Evolutionary conservation across 2,888 invertebrate species (phyloP).

Genomic region (Epistrophella euchroma): DNA sequence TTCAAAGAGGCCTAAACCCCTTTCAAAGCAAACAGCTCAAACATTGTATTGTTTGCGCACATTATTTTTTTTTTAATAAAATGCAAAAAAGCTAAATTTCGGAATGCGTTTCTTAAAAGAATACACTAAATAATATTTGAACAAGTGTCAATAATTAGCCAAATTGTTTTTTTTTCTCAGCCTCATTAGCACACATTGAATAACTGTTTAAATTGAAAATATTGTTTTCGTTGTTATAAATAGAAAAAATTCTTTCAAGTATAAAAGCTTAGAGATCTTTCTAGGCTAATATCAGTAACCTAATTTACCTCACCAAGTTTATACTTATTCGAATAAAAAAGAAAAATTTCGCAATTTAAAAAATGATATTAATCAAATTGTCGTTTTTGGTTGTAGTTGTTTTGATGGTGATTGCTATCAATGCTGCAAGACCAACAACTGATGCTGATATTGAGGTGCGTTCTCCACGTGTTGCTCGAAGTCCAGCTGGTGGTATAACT

Average conservation of each 20-base stretch:
- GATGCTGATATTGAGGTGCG: background rate
- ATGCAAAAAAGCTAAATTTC: background rate
- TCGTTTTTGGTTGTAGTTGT: background rate
- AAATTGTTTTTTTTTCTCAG: background rate
- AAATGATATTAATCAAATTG: background rate
- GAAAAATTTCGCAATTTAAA: background rate
- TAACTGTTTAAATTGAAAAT: background rate
- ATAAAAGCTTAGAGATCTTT: background rate
- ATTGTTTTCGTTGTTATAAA: background rate
- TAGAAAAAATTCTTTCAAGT: background rate
- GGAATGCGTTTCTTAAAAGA: background rate
- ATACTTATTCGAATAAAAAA: background rate
- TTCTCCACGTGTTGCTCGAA: constrained; percentile 5
- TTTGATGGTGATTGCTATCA: background rate
- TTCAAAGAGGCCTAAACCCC: too few relatives aligned
- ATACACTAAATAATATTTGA: constrained; percentile 9
- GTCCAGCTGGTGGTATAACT: background rate
- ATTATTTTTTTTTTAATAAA: too few relatives aligned
- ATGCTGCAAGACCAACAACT: background rate
- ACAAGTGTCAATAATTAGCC: constrained; percentile 1
- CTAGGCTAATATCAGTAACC: background rate
- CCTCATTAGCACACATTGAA: background rate
- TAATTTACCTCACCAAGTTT: background rate
- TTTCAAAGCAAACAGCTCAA: too few relatives aligned
- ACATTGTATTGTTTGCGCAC: too few relatives aligned